Base-by-base conservation (phyloP, 1,140 invertebrate species). In the Bilobella aurantiaca region DNA sequence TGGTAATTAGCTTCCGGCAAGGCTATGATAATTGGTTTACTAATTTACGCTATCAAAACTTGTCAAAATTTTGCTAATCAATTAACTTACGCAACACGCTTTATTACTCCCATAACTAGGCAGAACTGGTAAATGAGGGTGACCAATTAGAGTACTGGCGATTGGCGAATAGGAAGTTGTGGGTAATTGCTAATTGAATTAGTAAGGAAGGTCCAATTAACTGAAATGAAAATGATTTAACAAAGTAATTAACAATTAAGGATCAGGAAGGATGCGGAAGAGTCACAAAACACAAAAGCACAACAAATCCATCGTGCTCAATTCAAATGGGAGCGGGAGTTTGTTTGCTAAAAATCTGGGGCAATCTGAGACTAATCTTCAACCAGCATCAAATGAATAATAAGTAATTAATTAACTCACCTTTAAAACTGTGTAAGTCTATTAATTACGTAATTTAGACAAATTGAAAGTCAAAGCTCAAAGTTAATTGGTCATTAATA, bases 71-170 rank as follows among this genome's bases (percentile, higher is more conserved):
- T 42, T 12, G 18, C 8, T 42, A 42, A 42, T 12, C 8, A 61
- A 60, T 8, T 23, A n/a, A 68, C 68, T 72, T 72, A 73, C 72
- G 68, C 68, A 58, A 73, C 65, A 47, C 72, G 60, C 58, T 72
- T 68, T 32, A 73, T 62, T 8, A 71, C 62, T 21, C 68, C 69
- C 73, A 74, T 73, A 21, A 18, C 61, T 1, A 57, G 28, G 12
- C 34, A 42, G 18, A 42, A 12, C 34, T 42, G 8, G 8, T 42
- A 18, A 42, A 8, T 42, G 8, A 8, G n/a, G n/a, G n/a, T 42
- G 34, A 18, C 34, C 34, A 42, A 42, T 42, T 42, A 42, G 34
- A 12, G 18, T 18, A 8, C 34, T 42, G 18, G 18, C 34, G 34
- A 42, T 42, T 42, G 18, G 18, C 18, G 18, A 42, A 12, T 42